Percentiles rank a stretch among this genome's conserved stretches.
Conservation (phyloP, 2,888 invertebrate genomes). For the Epinotia ramella region DNA sequence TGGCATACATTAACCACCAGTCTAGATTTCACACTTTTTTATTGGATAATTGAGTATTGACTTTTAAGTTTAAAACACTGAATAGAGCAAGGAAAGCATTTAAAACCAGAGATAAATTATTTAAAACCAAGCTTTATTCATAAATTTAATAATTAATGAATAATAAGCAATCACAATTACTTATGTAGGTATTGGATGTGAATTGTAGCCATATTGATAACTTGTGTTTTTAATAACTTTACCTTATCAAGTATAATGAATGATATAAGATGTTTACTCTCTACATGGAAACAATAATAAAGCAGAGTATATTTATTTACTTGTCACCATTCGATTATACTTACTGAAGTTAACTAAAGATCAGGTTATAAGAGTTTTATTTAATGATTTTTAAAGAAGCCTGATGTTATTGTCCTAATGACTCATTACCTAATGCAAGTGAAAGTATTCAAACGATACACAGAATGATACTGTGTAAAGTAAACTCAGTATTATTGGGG, state of each 20-base stretch:
- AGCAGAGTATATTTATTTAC: slow-evolving; percentile 40
- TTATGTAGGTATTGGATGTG: slow-evolving; percentile 50
- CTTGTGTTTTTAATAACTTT: slow-evolving; percentile 42
- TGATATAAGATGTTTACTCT: slow-evolving; percentile 43
- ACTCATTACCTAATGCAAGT: slow-evolving; percentile 36
- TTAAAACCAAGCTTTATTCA: slow-evolving; percentile 10
- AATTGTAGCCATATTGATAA: slow-evolving; percentile 48
- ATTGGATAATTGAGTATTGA: slow-evolving; percentile 8
- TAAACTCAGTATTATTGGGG: slow-evolving; percentile 14
- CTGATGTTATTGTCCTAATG: slow-evolving; percentile 23
- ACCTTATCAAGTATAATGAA: slow-evolving; percentile 42
- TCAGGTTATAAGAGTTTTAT: background rate
- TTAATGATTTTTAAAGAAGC: slow-evolving; percentile 8
- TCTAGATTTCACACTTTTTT: slow-evolving; percentile 62
- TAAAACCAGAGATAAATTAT: slow-evolving; percentile 12
- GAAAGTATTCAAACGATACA: slow-evolving; percentile 30
- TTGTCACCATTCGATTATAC: background rate
- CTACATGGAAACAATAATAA: slow-evolving; percentile 36
- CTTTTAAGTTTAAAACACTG: slow-evolving; percentile 15
- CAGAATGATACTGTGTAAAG: slow-evolving; percentile 9
- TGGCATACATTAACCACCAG: slow-evolving; percentile 62
- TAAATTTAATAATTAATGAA: slow-evolving; percentile 41
- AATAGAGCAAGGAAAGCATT: background rate
- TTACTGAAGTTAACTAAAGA: background rate
- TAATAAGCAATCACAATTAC: slow-evolving; percentile 54